These are phyloP conservation scores for Silvanus unidentatus DNA, from an alignment of 2,888 invertebrate species.

Conservation along the genomic window DNA sequence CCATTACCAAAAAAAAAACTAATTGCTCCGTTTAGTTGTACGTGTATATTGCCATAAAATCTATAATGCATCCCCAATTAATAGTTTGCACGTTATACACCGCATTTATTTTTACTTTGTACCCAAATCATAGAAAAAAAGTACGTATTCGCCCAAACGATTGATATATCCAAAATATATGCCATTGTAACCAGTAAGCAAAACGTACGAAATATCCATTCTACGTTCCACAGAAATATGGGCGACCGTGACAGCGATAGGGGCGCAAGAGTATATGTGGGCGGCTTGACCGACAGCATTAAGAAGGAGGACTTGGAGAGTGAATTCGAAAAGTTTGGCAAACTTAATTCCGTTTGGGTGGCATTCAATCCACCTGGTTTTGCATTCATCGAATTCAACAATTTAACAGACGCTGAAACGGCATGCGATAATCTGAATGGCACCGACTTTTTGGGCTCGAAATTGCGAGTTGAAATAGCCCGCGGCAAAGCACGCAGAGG, in stretches of 20 bases:
- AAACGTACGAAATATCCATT: conserved; percentile 35
- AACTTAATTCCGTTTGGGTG: conserved; percentile 88
- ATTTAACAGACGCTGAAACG: conserved; percentile 81
- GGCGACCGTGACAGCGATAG: conserved; percentile 39
- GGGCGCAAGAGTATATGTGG: conserved; percentile 82
- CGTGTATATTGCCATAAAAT: conserved; percentile 8
- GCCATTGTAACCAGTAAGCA: conserved; percentile 4
- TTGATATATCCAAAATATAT: conserved; percentile 26
- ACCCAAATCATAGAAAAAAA: conserved; percentile 31
- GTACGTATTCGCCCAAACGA: conserved; percentile 45
- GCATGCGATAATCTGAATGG: conserved; percentile 87
- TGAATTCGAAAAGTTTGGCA: conserved; percentile 88
- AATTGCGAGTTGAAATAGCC: conserved; percentile 82
- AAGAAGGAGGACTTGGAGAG: conserved; percentile 88
- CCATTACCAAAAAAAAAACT: no score
- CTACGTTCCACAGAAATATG: conserved; percentile 45
- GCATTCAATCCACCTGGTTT: conserved; percentile 92
- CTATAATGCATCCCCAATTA: conserved; percentile 24
- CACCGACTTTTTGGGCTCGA: conserved; percentile 79
- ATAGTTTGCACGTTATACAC: conserved; percentile 23
- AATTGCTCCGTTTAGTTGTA: no score
- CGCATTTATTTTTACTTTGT: conserved; percentile 24
- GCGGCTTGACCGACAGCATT: conserved; percentile 80
- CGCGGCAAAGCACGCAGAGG: conserved; percentile 68
- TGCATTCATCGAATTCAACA: conserved; percentile 89